Evolutionary conservation across 2,113 vertebrate genomes (phyloP), one percentile per base, ranked within the genome.

Genomic region (Mesocricetus auratus): DNA sequence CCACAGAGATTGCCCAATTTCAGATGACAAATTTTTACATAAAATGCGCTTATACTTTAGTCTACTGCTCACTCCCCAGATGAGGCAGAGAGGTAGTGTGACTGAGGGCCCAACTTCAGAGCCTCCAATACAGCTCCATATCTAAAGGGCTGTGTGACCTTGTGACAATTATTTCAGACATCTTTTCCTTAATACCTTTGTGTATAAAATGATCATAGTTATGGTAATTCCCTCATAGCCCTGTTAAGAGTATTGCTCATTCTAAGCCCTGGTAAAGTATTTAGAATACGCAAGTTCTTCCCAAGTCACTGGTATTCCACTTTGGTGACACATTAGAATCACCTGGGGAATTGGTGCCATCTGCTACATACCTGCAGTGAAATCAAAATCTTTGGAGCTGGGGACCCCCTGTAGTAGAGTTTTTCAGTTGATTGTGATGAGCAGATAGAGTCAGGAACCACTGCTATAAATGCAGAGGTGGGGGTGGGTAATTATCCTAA

Each of bases 121-220:
- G 21, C 4, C 39, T 95, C 58, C 45, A 66, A 86, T 92, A 68
- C 64, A 66, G 91, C 19, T 88, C 29, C 33, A 26, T 53, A 85
- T 15, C 36, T 45, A 94, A 60, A 36, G 24, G 31, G 73, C 64
- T 45, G 7, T 94, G 60, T 93, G 86, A 78, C 39, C 26, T 90
- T 90, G 42, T 71, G 39, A 62, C 93, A 96, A 45, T 36, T 86
- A 73, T 47, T 91, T 95, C 62, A 69, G 0, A 90, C 47, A 91
- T 90, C 56, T 85, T 42, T 90, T 58, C 53, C 42, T 96, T 92
- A 53, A 88, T 93, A 94, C 85, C 73, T 96, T 90, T 92, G 62
- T 89, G 50, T 86, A 74, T 86, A 94, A 92, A 92, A 78, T 94
- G 45, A 90, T 85, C 42, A 78, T 89, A 77, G 91, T 91, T 90